A percentile compares a stretch with the other conserved stretches of the same genome.
Conservation (phyloP, 2,797 vertebrate genomes). For the Sebastes oblongus region DNA sequence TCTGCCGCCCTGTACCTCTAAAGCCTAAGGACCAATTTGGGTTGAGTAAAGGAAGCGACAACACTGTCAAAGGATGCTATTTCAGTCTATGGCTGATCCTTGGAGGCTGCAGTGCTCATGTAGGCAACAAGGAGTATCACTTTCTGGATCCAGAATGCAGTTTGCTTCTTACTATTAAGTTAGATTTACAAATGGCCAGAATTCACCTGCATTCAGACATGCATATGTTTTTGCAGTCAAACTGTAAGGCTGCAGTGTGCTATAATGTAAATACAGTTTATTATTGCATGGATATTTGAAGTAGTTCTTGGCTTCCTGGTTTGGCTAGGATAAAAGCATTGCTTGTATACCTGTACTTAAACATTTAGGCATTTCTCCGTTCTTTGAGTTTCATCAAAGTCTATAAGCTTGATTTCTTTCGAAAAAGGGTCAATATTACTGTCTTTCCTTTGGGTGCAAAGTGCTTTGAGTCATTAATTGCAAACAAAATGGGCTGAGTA, state of each 20-base stretch:
- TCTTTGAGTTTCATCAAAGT: background rate
- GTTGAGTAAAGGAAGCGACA: constrained; percentile 51
- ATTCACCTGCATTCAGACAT: background rate
- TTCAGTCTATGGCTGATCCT: constrained; percentile 13
- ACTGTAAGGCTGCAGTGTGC: background rate
- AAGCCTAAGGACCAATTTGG: constrained; percentile 59
- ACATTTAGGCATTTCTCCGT: background rate
- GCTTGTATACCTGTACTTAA: background rate
- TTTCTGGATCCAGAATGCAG: background rate
- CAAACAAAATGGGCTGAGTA: background rate
- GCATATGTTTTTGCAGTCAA: background rate
- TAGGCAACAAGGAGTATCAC: constrained; percentile 2
- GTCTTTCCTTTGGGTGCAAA: background rate
- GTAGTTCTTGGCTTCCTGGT: background rate
- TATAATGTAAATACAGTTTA: background rate
- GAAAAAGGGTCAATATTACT: background rate
- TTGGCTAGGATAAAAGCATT: background rate
- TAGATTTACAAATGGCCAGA: background rate
- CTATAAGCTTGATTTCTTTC: background rate
- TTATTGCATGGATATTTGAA: background rate
- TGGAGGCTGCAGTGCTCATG: background rate
- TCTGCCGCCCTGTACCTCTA: constrained; percentile 69
- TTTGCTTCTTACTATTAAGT: background rate
- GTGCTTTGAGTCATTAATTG: background rate
- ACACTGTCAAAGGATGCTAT: constrained; percentile 40